These are phyloP conservation scores for Muntiacus muntjak DNA, from an alignment of 2,113 vertebrate genomes.

Conservation along the genomic window DNA sequence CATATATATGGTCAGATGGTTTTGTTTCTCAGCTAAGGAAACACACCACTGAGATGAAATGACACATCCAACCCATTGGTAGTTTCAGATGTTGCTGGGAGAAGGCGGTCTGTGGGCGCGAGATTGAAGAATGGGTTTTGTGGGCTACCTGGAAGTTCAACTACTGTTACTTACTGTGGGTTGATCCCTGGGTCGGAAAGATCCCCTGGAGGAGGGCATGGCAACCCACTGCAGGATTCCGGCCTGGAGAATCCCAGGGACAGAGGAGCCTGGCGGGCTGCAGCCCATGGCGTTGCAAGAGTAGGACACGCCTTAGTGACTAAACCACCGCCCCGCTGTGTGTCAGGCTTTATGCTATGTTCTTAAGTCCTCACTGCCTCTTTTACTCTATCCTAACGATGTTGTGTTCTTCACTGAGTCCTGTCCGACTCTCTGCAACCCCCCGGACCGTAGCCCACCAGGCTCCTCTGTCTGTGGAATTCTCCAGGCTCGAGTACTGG, in stretches of 20 bases:
- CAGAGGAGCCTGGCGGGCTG: not conserved
- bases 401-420: not conserved
- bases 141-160: not conserved
- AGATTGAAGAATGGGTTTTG: not conserved
- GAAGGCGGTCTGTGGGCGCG: not conserved
- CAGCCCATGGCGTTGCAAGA: fast-evolving
- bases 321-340: fast-evolving
- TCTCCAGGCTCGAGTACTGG: not conserved
- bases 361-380: not conserved
- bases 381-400: not conserved
- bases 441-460: fast-evolving
- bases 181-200: not conserved
- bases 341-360: not conserved
- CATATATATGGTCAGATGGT: not conserved
- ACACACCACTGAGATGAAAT: not conserved
- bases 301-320: not conserved
- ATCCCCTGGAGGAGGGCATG: not conserved
- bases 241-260: not conserved
- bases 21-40: not conserved
- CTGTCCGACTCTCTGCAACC: not conserved
- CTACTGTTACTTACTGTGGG: not conserved
- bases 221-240: not conserved
- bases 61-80: not conserved
- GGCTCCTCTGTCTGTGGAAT: not conserved
- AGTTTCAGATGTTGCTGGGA: not conserved